phyloP scores from a whole-genome alignment of 2,888 invertebrate species.

The Serripes groenlandicus region DNA sequence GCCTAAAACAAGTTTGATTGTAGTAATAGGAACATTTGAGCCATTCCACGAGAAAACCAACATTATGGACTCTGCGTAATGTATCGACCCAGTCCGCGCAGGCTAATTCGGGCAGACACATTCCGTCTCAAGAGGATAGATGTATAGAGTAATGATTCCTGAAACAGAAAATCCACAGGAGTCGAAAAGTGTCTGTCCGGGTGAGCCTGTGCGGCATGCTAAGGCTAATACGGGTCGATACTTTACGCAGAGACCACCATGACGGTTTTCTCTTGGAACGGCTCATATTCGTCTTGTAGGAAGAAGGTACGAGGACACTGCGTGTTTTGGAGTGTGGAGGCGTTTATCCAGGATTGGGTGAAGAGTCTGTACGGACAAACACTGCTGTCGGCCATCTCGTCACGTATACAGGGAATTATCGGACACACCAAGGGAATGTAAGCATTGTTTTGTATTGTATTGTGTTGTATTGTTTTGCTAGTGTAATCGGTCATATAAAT shows the following conservation, averaged over 20 bases:
- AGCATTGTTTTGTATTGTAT: neutral
- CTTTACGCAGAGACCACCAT: neutral
- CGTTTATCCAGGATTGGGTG: slow-evolving; percentile 54
- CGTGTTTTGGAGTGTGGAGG: slow-evolving; percentile 69
- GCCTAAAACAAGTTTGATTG: too few species aligned
- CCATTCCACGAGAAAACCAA: too few species aligned
- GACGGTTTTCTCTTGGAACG: neutral
- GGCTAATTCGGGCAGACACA: too few species aligned
- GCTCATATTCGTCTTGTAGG: slow-evolving; percentile 25
- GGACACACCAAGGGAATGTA: slow-evolving; percentile 51
- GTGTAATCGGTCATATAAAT: too few species aligned
- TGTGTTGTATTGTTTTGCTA: too few species aligned
- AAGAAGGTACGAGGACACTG: slow-evolving; percentile 71
- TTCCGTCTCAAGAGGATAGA: too few species aligned
- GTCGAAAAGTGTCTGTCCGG: neutral
- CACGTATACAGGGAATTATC: slow-evolving; percentile 53
- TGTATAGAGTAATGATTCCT: too few species aligned
- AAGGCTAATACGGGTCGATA: neutral
- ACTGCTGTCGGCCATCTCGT: slow-evolving; percentile 41
- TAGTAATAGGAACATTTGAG: too few species aligned
- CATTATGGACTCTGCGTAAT: too few species aligned
- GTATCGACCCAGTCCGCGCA: too few species aligned
- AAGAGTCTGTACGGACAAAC: slow-evolving; percentile 32
- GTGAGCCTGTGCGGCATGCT: neutral
- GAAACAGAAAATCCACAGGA: too few species aligned